Base-by-base conservation (phyloP, 2,113 vertebrate genomes). In the Cricetomys ansorgei region DNA sequence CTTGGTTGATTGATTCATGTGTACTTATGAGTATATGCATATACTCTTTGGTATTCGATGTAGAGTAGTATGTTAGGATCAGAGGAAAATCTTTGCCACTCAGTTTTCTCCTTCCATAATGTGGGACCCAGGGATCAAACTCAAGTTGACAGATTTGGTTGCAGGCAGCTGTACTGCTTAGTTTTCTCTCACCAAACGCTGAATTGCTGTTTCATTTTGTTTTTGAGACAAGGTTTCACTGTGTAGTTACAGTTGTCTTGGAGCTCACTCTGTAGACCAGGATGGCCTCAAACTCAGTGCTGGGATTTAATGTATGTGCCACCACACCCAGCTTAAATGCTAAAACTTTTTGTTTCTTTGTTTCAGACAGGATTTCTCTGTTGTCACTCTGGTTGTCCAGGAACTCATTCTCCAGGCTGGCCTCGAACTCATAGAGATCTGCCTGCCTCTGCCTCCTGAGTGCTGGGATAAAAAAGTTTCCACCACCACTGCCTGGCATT, bases 111-210 rank as follows among this genome's bases (percentile, higher is more conserved):
- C 21, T 80, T 80, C 19, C 31, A 80, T 55, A 55, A 57, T 7
- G 2, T 25, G 10, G 2, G 7, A 1, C 34, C 10, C 0, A 37
- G 19, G 37, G 5, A n/a, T 80, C 50, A 55, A n/a, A 53, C 1
- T 7, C 29, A n/a, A 50, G 3, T 34, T 37, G 31, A 76, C 13
- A 48, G 25, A 29, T 29, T 34, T 77, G 15, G 31, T 37, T 53
- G 31, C 31, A 53, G 37, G 17, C 7, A 53, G 34, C 21, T 23
- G n/a, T 80, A 80, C 5, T 7, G 19, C 34, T 80, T 9, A 55
- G 50, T 80, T 80, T 25, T n/a, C 53, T 57, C 4, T 55, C 37
- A 40, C 15, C 37, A 59, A 43, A 43, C 9, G n/a, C 16, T 72
- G n/a, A 70, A 40, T 72, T 40, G 34, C 34, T 23, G 34, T 72